Evolutionary conservation across 2,888 invertebrate species (phyloP).

Genomic region (Cylindroiulus punctatus): DNA sequence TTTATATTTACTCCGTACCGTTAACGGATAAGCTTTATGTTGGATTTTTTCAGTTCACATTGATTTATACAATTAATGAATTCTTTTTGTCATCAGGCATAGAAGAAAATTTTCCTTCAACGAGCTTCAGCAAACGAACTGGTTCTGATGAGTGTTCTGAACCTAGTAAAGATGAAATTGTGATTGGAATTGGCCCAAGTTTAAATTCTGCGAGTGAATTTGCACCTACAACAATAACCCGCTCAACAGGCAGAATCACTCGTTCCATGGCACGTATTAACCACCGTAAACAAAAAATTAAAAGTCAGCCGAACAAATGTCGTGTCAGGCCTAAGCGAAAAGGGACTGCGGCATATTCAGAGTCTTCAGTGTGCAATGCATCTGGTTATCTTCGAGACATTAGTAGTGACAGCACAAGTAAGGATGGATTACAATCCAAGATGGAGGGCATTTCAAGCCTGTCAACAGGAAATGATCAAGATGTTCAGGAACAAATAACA

Average conservation of each 20-base stretch:
- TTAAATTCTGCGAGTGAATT: neutral
- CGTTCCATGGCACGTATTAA: slow-evolving; percentile 25
- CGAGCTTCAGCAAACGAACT: neutral
- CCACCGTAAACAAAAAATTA: neutral
- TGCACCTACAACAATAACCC: neutral
- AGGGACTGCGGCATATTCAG: neutral
- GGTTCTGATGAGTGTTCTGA: neutral
- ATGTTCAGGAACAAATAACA: neutral
- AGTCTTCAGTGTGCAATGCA: neutral
- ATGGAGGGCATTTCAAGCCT: neutral
- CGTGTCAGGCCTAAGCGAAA: neutral
- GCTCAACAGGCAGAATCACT: neutral
- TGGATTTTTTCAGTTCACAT: neutral
- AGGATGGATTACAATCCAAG: neutral
- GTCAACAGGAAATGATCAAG: neutral
- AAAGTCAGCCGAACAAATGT: neutral
- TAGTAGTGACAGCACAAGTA: neutral
- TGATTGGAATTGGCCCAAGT: neutral
- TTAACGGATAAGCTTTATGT: neutral
- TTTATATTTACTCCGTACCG: too few species aligned
- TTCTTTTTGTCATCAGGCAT: neutral
- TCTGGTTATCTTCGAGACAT: neutral
- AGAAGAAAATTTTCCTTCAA: neutral
- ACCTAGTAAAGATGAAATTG: neutral
- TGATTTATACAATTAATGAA: neutral